Base-by-base conservation (phyloP, 1,140 invertebrate genomes). In the Drosophila pruinosa region DNA sequence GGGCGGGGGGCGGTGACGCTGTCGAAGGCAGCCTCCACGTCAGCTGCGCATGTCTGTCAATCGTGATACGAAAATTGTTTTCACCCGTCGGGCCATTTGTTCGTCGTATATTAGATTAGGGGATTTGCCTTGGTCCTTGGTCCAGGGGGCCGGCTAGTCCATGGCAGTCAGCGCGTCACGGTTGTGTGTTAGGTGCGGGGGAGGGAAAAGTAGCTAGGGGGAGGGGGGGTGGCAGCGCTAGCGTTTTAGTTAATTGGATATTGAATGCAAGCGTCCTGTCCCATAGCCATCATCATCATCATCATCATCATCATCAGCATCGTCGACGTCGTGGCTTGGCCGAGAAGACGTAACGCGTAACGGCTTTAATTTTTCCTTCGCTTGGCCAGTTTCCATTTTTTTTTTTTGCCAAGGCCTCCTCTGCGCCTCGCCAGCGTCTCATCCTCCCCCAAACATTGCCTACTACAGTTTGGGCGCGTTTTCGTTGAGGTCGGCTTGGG, bases 21-120 rank as follows among this genome's bases (percentile, higher is more conserved):
- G 48, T 39, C 62, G 53, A 47, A 54, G 77, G 67, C 57, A 57
- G 38, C 26, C 26, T 28, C 6, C 26, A 6, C 73, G 63, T 74
- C 69, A 62, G 72, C 79, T 83, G 79, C 79, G 79, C 79, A 83
- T 83, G 79, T 75, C 79, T 68, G 62, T 83, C 80, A 83, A 83
- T 67, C 68, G 61, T 65, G 79, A 78, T 78, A 78, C 79, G 81
- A 68, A 81, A 81, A 81, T 78, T 77, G 68, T 71, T 71, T 48
- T 71, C 53, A 52, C 61, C 68, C 68, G 62, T 71, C 68, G 68
- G 68, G 68, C 52, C 68, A 71, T 71, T 71, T 71, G 62, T 71
- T 62, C 52, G 61, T 65, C 68, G 61, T 57, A 56, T 63, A 71
- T 71, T 71, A 71, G 68, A 71, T 71, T 71, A 71, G 61, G 62